A percentile compares a stretch with the other conserved stretches of the same genome.
phyloP scores from a whole-genome alignment of 2,797 vertebrate species.

The Lepus townsendii region DNA sequence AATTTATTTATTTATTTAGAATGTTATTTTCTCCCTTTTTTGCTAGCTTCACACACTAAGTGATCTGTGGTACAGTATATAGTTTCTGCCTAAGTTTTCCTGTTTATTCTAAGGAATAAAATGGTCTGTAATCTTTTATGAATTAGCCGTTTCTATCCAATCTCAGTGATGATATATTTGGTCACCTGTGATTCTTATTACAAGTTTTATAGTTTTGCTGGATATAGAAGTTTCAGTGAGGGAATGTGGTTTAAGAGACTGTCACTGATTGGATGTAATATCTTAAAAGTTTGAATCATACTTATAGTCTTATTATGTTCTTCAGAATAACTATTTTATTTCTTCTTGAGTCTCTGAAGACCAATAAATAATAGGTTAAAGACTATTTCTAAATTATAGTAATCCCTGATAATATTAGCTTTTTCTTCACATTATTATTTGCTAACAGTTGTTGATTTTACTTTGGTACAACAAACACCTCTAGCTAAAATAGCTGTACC shows the following conservation, averaged over 20 bases:
- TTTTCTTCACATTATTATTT: conserved; percentile 33
- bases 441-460: conserved; percentile 21
- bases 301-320: neutral
- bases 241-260: conserved; percentile 14
- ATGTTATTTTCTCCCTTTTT: conserved; percentile 19
- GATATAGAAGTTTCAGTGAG: conserved; percentile 2
- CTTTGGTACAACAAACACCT: neutral
- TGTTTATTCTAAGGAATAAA: neutral
- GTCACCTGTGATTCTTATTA: neutral
- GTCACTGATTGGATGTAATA: neutral
- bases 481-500: neutral
- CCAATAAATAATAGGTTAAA: neutral
- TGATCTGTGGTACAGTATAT: neutral
- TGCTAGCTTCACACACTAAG: neutral
- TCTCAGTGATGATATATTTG: neutral
- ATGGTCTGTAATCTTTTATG: neutral
- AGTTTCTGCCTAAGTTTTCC: conserved; percentile 10
- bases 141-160: neutral
- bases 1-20: conserved; percentile 11
- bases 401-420: neutral
- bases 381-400: conserved; percentile 1
- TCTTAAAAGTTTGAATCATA: conserved; percentile 25
- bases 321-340: conserved; percentile 38
- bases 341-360: conserved; percentile 40
- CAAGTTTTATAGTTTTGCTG: neutral